phyloP scores from a whole-genome alignment of 1,140 invertebrate genomes.

The Zelostemma sp. region DNA sequence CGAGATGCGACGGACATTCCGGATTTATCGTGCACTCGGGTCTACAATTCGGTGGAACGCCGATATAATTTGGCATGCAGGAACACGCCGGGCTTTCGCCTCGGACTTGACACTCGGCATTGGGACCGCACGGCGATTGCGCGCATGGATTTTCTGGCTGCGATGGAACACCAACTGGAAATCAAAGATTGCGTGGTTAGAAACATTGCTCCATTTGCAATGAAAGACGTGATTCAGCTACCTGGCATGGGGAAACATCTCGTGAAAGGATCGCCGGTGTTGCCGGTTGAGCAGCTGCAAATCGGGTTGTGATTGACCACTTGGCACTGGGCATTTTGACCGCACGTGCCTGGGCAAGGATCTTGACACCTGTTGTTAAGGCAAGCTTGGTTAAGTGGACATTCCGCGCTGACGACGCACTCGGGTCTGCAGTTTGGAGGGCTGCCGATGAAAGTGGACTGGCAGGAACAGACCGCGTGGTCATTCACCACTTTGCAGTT shows the following conservation, averaged over 20 bases:
- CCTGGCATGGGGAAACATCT: slow-evolving; percentile 76
- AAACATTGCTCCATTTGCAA: not conserved
- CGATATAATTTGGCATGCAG: slow-evolving; percentile 72
- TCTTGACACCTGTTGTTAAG: slow-evolving; percentile 76
- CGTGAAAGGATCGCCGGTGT: slow-evolving; percentile 83
- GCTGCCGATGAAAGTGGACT: slow-evolving; percentile 74
- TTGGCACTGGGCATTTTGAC: slow-evolving; percentile 77
- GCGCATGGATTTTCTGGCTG: slow-evolving; percentile 72
- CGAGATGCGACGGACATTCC: slow-evolving; percentile 71
- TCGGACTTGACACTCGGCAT: slow-evolving; percentile 72
- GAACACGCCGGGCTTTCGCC: slow-evolving; percentile 70
- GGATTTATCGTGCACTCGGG: slow-evolving; percentile 74
- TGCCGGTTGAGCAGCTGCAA: slow-evolving; percentile 77
- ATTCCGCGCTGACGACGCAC: slow-evolving; percentile 77
- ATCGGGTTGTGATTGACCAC: slow-evolving; percentile 79
- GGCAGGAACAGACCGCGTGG: slow-evolving; percentile 77
- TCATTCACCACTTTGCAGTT: slow-evolving; percentile 66
- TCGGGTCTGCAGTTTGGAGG: slow-evolving; percentile 78
- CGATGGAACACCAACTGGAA: slow-evolving; percentile 51
- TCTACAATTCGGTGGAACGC: slow-evolving; percentile 72
- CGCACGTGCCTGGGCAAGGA: slow-evolving; percentile 79
- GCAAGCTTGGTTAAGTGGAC: slow-evolving; percentile 75
- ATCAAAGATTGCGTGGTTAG: slow-evolving; percentile 7
- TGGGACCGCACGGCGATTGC: slow-evolving; percentile 74
- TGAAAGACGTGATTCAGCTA: too few relatives aligned